Base-by-base conservation (phyloP, 2,113 vertebrate genomes). In the Piaya cayana region DNA sequence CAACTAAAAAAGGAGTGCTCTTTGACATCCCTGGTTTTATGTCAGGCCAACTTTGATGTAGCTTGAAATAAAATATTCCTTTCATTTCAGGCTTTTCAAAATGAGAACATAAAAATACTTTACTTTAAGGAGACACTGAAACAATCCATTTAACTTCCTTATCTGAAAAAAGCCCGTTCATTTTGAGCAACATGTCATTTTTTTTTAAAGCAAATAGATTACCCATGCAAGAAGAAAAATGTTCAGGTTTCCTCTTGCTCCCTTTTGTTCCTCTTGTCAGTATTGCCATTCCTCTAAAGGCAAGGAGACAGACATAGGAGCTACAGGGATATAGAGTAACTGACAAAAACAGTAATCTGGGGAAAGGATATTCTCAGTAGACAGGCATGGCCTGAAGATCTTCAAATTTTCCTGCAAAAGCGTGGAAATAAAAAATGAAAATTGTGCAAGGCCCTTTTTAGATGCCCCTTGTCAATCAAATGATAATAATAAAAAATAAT, bases 81-180 rank as follows among this genome's bases (percentile, higher is more conserved):
- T 90, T 88, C 3, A 80, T 86, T 88, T 93, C 68, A 85, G 59
- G 16, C 17, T 88, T 92, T 86, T 86, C 68, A 70, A 70, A 86
- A 56, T 78, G 47, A 86, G 26, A 83, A 62, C 15, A 67, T 29
- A 0, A 80, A 86, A 69, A 82, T 76, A 53, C 32, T 90, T 85
- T 80, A 5, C 36, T 90, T 50, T 53, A 78, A 82, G 29, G 26
- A 86, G 32, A 59, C 39, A 71, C 4, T 71, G 47, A 60, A 75
- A 71, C 9, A 82, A 82, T 55, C 49, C 0, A 47, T 75, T 67
- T 47, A 43, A 81, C 50, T 75, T 75, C 5, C 39, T 81, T 63
- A 34, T 29, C 42, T 88, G 36, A 86, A 30, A 86, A 63, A 12
- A 0, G 0, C 11, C 30, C 43, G 11, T 45, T 93, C 1, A 4